Evolutionary conservation across 1,140 invertebrate species (phyloP), one percentile per base, ranked within the genome.

Genomic region (Semibalanus balanoides): DNA sequence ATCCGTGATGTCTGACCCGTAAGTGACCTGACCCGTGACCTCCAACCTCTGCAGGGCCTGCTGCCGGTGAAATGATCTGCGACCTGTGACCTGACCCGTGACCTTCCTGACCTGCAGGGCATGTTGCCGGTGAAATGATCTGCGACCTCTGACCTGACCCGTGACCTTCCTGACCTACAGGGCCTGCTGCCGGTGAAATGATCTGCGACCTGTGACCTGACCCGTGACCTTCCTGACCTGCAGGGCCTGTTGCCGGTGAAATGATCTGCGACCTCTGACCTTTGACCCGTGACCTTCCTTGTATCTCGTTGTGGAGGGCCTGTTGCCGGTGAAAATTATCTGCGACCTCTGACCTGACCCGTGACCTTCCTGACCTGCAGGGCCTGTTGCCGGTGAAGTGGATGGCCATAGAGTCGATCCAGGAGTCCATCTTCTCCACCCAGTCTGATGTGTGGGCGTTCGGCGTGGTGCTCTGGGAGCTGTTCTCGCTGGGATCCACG

Each of bases 361-460:
- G 70, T 78, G 30, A 74, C 77, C 31, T 69, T 77, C 73, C 30
- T 3, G n/a, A 30, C 30, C 22, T 27, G 30, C 81, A 84, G 84
- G 84, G 84, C 17, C 81, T 83, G 76, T 79, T 87, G 70, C 87
- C 87, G 17, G 83, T 88, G 17, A 84, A 87, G 77, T 88, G 87
- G 87, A 86, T 88, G 84, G 83, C 85, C 25, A 79, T 84, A 28
- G 85, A 86, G 76, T 83, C 84, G 11, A 81, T 86, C 27, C 77
- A 77, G 69, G 81, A 84, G 76, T 77, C 81, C 28, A 78, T 83
- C 5, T 86, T 85, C 77, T 84, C 84, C 17, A 79, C 80, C 0
- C 80, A 83, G 76, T 83, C 83, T 69, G 84, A 85, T 75, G 84
- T 81, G 27, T 86, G 85, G 85, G 82, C 84, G 11, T 86, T 83